Conservation (phyloP, 2,888 invertebrate species). For the Lissonota sp. region DNA sequence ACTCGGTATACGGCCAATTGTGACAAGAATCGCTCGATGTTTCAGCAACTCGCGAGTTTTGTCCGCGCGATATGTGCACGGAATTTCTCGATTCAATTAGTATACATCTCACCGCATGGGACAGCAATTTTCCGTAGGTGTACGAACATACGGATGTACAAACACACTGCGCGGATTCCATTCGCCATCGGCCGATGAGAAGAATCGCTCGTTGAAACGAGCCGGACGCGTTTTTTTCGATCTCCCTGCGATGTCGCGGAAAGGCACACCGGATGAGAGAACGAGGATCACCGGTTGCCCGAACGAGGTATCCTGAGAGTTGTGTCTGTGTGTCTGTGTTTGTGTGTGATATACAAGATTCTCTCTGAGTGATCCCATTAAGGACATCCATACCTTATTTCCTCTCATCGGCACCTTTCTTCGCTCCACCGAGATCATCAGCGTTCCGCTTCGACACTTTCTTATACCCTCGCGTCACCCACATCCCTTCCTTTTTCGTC, state of each 20-base stretch:
- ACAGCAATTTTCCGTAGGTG: not conserved
- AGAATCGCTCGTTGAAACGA: slow-evolving; percentile 27
- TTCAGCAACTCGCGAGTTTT: slow-evolving; percentile 59
- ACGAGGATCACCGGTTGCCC: slow-evolving; percentile 35
- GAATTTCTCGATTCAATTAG: slow-evolving; percentile 72
- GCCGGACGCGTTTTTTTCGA: slow-evolving; percentile 50
- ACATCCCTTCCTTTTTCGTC: slow-evolving; percentile 24
- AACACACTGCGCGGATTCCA: not conserved
- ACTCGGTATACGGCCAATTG: slow-evolving; percentile 21
- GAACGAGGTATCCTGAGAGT: slow-evolving; percentile 46
- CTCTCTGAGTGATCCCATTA: slow-evolving; percentile 63
- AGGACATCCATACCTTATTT: slow-evolving; percentile 60
- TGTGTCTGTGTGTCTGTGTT: slow-evolving; percentile 1
- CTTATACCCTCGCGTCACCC: slow-evolving; percentile 34
- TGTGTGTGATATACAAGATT: slow-evolving; percentile 45
- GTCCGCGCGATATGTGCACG: slow-evolving; percentile 62
- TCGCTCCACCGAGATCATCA: not conserved
- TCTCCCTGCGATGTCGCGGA: slow-evolving; percentile 32
- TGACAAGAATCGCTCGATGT: slow-evolving; percentile 67
- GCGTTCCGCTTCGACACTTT: slow-evolving; percentile 52
- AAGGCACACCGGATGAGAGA: slow-evolving; percentile 55
- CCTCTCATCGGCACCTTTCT: slow-evolving; percentile 66
- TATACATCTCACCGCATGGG: slow-evolving; percentile 51
- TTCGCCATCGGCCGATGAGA: slow-evolving; percentile 28
- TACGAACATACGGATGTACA: slow-evolving; percentile 35